Conservation (phyloP, 2,888 invertebrate species). For the Lydus trimaculatus region DNA sequence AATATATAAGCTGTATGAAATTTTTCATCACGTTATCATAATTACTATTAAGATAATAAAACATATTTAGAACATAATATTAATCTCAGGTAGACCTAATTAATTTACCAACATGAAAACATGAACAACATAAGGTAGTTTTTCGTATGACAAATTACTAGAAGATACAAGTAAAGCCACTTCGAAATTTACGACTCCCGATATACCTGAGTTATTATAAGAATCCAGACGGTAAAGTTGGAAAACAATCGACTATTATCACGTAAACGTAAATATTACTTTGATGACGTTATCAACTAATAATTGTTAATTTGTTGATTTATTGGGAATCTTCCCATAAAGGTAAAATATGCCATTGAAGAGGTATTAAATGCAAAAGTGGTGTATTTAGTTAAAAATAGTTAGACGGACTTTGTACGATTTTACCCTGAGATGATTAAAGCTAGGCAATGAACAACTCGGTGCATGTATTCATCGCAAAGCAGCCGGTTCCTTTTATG, state of each 20-base stretch:
- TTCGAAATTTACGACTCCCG: neutral
- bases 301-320: neutral
- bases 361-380: neutral
- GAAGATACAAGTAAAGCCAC: neutral
- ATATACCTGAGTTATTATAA: neutral
- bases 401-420: too few relatives aligned
- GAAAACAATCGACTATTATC: neutral
- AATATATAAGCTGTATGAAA: neutral
- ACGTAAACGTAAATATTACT: neutral
- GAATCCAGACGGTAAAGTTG: neutral
- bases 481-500: constrained; percentile 38
- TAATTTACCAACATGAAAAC: too few relatives aligned
- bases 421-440: too few relatives aligned
- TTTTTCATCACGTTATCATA: neutral
- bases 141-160: neutral
- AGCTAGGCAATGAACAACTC: too few relatives aligned
- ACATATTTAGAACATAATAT: neutral
- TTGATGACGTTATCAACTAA: neutral
- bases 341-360: neutral
- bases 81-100: neutral
- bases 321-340: neutral
- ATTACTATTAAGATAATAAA: neutral
- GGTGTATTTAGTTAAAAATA: neutral
- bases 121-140: neutral
- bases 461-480: too few relatives aligned